Conservation (phyloP, 2,113 vertebrate genomes). For the Corapipo altera region DNA sequence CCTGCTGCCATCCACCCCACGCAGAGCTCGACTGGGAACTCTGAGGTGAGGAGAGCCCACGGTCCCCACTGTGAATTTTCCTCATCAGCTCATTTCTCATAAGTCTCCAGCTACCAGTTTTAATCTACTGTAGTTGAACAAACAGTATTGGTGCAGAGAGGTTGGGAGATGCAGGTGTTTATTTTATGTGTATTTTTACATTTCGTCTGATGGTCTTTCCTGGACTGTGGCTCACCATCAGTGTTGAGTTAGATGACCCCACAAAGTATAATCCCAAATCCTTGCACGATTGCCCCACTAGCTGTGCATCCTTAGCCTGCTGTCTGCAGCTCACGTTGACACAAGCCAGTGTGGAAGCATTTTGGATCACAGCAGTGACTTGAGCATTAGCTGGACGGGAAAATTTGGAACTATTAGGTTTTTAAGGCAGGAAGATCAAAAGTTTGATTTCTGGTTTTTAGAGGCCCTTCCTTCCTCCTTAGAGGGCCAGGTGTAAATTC, state of each 20-base stretch:
- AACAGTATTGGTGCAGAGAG: neutral
- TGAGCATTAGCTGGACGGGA: neutral
- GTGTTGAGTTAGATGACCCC: neutral
- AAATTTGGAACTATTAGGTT: neutral
- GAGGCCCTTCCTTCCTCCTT: neutral
- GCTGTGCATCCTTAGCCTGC: neutral
- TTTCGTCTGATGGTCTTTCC: neutral
- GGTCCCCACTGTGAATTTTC: neutral
- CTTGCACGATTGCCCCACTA: neutral
- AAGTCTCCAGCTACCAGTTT: neutral
- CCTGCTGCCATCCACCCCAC: rapidly evolving
- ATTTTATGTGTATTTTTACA: neutral
- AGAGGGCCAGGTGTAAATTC: neutral
- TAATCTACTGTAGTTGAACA: neutral
- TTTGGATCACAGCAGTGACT: neutral
- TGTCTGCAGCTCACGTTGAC: neutral
- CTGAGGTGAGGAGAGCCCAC: neutral
- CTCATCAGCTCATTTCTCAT: neutral
- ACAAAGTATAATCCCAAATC: neutral
- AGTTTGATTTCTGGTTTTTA: neutral
- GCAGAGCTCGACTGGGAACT: rapidly evolving
- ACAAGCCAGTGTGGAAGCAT: neutral
- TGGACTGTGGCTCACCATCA: neutral
- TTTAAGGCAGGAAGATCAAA: conserved; percentile 17
- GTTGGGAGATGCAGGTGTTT: neutral